Evolutionary conservation across 92 coral and sea anemone species (phyloP).

Genomic region (Epizoanthus illoricatus): DNA sequence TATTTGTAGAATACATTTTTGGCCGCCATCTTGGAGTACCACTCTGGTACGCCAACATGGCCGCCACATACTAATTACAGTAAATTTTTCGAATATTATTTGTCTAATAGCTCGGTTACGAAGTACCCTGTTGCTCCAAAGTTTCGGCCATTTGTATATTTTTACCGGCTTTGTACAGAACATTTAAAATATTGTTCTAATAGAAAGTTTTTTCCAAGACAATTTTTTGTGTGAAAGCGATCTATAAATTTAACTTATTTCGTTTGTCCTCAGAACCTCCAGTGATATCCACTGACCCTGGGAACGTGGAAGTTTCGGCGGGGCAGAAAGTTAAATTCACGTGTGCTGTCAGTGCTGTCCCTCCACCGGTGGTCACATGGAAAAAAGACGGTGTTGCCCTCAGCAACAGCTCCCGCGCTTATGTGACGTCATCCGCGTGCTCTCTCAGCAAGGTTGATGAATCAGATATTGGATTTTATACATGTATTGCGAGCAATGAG

Average conservation of each 20-base stretch:
- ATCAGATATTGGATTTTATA: conserved; percentile 61
- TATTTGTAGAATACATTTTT: too few relatives aligned
- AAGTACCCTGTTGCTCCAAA: too few relatives aligned
- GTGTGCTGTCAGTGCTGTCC: conserved; percentile 65
- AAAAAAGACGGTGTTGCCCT: conserved; percentile 58
- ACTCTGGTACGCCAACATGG: too few relatives aligned
- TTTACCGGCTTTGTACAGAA: too few relatives aligned
- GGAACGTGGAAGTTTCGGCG: not conserved
- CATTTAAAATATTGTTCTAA: too few relatives aligned
- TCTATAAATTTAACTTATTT: not conserved
- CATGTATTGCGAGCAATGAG: conserved; percentile 70
- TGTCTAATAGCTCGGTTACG: too few relatives aligned
- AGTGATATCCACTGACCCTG: not conserved
- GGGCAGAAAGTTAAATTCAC: conserved; percentile 43
- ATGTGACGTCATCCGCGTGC: conserved; percentile 26
- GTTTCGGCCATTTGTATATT: too few relatives aligned
- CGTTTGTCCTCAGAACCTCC: conserved; percentile 6
- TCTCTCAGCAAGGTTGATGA: not conserved
- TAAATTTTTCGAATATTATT: too few relatives aligned
- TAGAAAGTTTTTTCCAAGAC: too few relatives aligned
- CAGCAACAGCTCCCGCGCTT: conserved; percentile 19
- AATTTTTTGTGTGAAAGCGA: too few relatives aligned
- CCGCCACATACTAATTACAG: too few relatives aligned
- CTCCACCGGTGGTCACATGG: conserved; percentile 66
- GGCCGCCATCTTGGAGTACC: too few relatives aligned